These are phyloP conservation scores for Drosophila colorata DNA, from an alignment of 2,888 invertebrate genomes.

Conservation along the genomic window DNA sequence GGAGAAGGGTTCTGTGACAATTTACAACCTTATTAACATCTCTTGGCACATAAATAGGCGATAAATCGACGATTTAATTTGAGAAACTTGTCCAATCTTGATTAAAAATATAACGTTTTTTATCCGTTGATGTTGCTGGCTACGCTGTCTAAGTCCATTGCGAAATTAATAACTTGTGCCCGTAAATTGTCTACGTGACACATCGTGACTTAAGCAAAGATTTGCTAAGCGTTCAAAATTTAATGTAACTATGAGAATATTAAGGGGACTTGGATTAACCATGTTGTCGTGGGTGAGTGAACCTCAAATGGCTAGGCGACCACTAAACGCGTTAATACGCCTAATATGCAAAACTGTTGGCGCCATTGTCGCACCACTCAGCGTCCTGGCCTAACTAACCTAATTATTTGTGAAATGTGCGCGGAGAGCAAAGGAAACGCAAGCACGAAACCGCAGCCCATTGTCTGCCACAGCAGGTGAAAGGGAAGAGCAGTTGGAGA, in stretches of 20 bases:
- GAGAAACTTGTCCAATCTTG: too few relatives aligned
- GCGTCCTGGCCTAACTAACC: slow-evolving; percentile 69
- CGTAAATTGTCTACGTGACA: slow-evolving; percentile 24
- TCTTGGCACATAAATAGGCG: too few relatives aligned
- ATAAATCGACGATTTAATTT: too few relatives aligned
- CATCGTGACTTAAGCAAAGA: neutral
- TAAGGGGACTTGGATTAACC: slow-evolving; percentile 2
- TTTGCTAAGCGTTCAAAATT: slow-evolving; percentile 13
- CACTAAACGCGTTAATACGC: slow-evolving; percentile 63
- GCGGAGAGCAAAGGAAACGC: slow-evolving; percentile 24
- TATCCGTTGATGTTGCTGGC: too few relatives aligned
- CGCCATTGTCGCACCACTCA: slow-evolving; percentile 52
- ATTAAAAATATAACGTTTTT: too few relatives aligned
- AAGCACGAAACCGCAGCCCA: slow-evolving; percentile 61
- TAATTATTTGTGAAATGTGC: slow-evolving; percentile 74
- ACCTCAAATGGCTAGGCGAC: slow-evolving; percentile 29
- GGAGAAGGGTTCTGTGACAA: too few relatives aligned
- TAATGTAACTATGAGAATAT: neutral
- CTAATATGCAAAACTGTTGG: slow-evolving; percentile 58
- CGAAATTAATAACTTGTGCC: slow-evolving; percentile 48
- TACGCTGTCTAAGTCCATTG: slow-evolving; percentile 18
- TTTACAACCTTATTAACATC: too few relatives aligned
- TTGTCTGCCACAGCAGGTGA: slow-evolving; percentile 69
- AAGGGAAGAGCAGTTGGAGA: slow-evolving; percentile 33
- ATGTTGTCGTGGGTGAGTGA: neutral